Evolutionary conservation across 2,797 vertebrate genomes (phyloP).

Genomic region (Lemur catta): DNA sequence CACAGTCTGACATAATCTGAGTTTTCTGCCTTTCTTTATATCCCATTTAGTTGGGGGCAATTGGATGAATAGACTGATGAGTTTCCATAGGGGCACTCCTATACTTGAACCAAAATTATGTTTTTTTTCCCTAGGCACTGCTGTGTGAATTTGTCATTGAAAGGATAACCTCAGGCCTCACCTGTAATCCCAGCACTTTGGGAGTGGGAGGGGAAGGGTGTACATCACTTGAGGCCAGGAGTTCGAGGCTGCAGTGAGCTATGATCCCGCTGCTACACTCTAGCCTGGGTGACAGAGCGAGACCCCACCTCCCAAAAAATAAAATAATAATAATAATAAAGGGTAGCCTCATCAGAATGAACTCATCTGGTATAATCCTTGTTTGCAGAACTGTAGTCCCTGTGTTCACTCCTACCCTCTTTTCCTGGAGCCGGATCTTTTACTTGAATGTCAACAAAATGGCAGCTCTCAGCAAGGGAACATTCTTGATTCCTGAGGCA

Average conservation of each 20-base stretch:
- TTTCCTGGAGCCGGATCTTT: slow-evolving; percentile 22
- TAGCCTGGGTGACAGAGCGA: too few species aligned
- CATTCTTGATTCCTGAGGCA: slow-evolving; percentile 60
- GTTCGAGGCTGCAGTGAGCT: too few species aligned
- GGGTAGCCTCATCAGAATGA: not conserved
- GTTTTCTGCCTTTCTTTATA: not conserved
- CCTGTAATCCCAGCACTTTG: too few species aligned
- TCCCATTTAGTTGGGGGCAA: not conserved
- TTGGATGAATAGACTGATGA: not conserved
- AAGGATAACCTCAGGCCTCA: not conserved
- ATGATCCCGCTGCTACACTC: too few species aligned
- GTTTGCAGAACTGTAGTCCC: not conserved
- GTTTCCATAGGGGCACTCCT: not conserved
- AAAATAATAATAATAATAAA: not conserved
- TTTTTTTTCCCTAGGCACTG: not conserved
- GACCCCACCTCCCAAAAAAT: too few species aligned
- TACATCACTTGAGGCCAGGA: too few species aligned
- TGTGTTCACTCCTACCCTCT: not conserved
- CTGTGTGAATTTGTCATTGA: not conserved
- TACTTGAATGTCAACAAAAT: slow-evolving; percentile 56
- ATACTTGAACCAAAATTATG: not conserved
- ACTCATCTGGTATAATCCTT: not conserved
- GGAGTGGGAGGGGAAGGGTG: too few species aligned
- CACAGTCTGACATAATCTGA: not conserved
- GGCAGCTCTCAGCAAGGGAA: slow-evolving; percentile 62